Evolutionary conservation across 2,797 vertebrate species (phyloP), one percentile per base, ranked within the genome.

Genomic region (Oreochromis grahami): DNA sequence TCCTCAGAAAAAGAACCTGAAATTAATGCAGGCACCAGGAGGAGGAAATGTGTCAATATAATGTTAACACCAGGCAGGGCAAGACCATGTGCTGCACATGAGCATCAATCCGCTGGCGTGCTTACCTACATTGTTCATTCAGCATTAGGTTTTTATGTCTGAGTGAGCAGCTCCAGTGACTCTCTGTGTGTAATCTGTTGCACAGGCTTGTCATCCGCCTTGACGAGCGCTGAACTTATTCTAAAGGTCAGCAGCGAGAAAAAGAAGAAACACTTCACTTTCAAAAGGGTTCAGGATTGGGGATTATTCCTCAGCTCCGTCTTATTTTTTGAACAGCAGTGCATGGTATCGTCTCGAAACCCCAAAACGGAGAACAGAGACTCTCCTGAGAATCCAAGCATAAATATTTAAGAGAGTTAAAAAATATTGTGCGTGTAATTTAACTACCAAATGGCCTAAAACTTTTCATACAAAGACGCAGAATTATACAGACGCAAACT

Each of bases 141-240:
- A 78, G 78, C 58, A 45, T 29, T 50, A 51, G 45, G 26, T 19
- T 34, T 38, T 74, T 74, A 48, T 38, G 78, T 48, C 56, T 29
- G 84, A 32, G 41, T 14, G 53, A 92, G 78, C 79, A 43, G 82
- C 81, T 80, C 36, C 79, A 26, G 53, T 24, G 24, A 78, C 55
- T 52, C 5, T 63, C 7, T 45, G 34, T 29, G 55, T 87, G 60
- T 51, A 85, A 89, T 87, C 81, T 65, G 80, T 85, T 89, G 79
- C 60, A 45, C 32, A 21, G 50, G 43, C 84, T 83, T 84, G 51
- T 87, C 87, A 65, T 82, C 85, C 53, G 53, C 79, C 76, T 76
- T 81, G 81, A 90, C 83, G 83, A 76, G 77, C 72, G 74, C 43
- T 78, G 76, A 86, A 83, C 56, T 81, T 81, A 78, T 76, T 68